These are phyloP conservation scores for Polypedilum pembai DNA, from an alignment of 1,140 invertebrate genomes.

Conservation along the genomic window DNA sequence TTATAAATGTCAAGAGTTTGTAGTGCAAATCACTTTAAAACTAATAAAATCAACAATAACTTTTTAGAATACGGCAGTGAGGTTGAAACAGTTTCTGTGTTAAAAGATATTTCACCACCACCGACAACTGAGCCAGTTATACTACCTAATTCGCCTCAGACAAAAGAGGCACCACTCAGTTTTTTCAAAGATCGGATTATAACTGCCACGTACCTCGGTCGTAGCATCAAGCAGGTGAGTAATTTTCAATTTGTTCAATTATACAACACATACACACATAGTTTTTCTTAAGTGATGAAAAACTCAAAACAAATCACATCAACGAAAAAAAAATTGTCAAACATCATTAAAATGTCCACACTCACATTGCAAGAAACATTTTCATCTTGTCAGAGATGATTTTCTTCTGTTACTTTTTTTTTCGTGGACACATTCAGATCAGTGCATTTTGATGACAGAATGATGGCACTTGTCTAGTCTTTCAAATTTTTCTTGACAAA, in stretches of 20 bases:
- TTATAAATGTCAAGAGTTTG: too few species aligned
- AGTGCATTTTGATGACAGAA: slow-evolving; percentile 5
- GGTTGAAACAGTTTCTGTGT: neutral
- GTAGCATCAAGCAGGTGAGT: slow-evolving; percentile 20
- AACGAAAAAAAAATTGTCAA: neutral
- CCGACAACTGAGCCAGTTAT: neutral
- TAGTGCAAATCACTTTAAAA: neutral
- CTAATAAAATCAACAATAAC: neutral
- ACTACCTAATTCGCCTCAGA: neutral
- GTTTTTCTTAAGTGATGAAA: neutral
- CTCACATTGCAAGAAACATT: neutral
- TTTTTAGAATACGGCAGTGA: neutral
- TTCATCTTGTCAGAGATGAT: neutral
- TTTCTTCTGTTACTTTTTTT: neutral
- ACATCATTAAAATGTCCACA: slow-evolving; percentile 6
- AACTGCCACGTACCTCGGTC: neutral
- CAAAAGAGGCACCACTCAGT: neutral
- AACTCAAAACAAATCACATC: neutral
- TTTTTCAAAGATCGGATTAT: slow-evolving; percentile 4
- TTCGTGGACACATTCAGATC: slow-evolving; percentile 2
- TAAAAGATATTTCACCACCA: slow-evolving; percentile 26
- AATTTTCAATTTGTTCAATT: neutral
- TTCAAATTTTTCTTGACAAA: neutral
- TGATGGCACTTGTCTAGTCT: neutral
- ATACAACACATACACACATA: neutral